Evolutionary conservation across 2,113 vertebrate genomes (phyloP), one percentile per base, ranked within the genome.

Genomic region (Erythrocebus patas): DNA sequence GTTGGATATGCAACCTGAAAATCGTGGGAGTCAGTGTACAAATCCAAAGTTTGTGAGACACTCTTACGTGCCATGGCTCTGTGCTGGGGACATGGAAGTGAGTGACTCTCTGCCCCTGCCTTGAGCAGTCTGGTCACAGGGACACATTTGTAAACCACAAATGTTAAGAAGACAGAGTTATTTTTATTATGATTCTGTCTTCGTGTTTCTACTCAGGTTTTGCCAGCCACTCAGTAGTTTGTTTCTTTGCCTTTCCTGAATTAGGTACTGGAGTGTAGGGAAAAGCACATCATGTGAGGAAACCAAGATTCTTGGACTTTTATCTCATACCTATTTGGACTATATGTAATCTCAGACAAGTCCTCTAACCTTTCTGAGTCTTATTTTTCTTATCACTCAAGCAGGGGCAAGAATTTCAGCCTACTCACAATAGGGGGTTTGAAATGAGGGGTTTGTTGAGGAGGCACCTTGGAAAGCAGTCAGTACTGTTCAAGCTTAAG

Each of bases 141-240:
- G 13, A 72, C 22, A 50, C 45, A 64, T 50, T 68, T 93, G 16
- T 86, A 90, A 95, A 66, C 52, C 64, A 73, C 22, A 70, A n/a
- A 38, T 18, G 27, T 35, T 88, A 64, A 25, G 70, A 84, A 96
- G 50, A 68, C n/a, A 96, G 23, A 95, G 27, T 73, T 68, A 48
- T 70, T 96, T 90, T 68, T 84, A 76, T 45, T 72, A 27, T 89
- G 43, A 20, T 72, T 52, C 80, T 93, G 12, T 59, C 38, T 93
- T 84, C 55, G 10, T 78, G 11, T 93, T 93, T 76, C 81, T 89
- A 8, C n/a, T 97, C 35, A 55, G 50, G 38, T 78, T 93, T 94
- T 78, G 25, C 64, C 81, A 66, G 82, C 78, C 30, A 38, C 52
- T 81, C 30, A 48, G 6, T 73, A 13, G 61, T 64, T 64, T 81